A percentile compares a stretch with the other conserved stretches of the same genome.
Evolutionary conservation across 2,113 vertebrate species (phyloP).

Genomic region (Boleophthalmus pectinirostris): DNA sequence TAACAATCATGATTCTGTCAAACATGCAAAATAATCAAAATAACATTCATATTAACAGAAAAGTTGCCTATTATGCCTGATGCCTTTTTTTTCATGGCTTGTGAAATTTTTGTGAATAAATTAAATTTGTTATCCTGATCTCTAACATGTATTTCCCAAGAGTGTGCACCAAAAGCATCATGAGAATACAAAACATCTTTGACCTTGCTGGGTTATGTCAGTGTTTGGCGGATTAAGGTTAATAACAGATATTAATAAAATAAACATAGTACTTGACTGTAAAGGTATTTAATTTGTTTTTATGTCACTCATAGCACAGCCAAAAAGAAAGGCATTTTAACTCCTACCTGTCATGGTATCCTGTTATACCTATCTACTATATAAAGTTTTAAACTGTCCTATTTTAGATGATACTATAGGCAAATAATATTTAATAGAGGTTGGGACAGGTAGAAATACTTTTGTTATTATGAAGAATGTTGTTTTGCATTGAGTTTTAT

Average conservation of each 20-base stretch:
- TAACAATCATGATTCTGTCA: too few relatives aligned
- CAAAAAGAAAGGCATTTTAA: neutral
- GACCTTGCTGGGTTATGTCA: neutral
- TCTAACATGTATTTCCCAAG: neutral
- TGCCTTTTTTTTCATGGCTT: neutral
- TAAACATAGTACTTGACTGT: neutral
- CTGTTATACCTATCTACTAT: neutral
- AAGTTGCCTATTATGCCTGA: too few relatives aligned
- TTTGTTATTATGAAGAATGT: too few relatives aligned
- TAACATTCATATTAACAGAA: too few relatives aligned
- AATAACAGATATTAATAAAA: neutral
- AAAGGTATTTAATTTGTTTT: neutral
- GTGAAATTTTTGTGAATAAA: neutral
- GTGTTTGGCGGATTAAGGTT: neutral
- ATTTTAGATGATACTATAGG: too few relatives aligned
- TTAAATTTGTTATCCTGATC: neutral
- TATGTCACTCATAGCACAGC: neutral
- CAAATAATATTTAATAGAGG: too few relatives aligned
- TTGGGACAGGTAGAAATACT: too few relatives aligned
- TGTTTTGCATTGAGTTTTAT: too few relatives aligned
- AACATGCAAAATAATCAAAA: too few relatives aligned
- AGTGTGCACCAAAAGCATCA: neutral
- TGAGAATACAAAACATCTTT: neutral
- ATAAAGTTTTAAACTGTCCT: neutral
- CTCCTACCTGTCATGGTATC: neutral